Conservation (phyloP, 1,140 invertebrate species). For the Acromyrmex charruanus region DNA sequence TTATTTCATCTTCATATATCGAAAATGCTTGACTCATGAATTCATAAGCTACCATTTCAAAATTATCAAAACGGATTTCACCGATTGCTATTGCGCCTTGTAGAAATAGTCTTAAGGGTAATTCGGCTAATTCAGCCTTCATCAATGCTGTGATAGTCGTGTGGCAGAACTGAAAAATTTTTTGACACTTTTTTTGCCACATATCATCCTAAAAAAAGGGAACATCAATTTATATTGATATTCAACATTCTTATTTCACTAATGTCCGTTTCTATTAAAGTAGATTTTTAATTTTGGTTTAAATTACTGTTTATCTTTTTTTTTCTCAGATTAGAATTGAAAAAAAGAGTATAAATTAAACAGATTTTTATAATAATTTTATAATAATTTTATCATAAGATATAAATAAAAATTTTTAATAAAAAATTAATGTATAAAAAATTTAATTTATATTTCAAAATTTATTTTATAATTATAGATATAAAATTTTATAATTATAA, state of each 20-base stretch:
- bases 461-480: too few species aligned
- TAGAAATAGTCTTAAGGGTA: constrained; percentile 96
- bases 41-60: constrained; percentile 99
- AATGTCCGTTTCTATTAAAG: too few species aligned
- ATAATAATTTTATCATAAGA: too few species aligned
- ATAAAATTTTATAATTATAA: too few species aligned
- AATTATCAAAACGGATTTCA: constrained; percentile 96
- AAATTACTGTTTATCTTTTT: too few species aligned
- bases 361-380: too few species aligned
- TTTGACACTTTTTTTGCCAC: constrained; percentile 99
- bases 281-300: too few species aligned
- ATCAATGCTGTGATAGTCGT: constrained; percentile 97
- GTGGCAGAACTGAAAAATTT: constrained; percentile 99
- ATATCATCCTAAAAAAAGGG: constrained; percentile 92
- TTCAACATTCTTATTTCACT: not conserved
- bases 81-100: constrained; percentile 98
- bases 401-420: too few species aligned
- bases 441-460: too few species aligned
- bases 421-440: too few species aligned
- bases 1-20: constrained; percentile 99
- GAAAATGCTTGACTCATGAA: constrained; percentile 99
- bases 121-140: constrained; percentile 97
- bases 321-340: too few species aligned
- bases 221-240: not conserved
- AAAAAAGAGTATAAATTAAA: too few species aligned